Conservation (phyloP, 2,888 invertebrate genomes). For the Drosophila limbata region DNA sequence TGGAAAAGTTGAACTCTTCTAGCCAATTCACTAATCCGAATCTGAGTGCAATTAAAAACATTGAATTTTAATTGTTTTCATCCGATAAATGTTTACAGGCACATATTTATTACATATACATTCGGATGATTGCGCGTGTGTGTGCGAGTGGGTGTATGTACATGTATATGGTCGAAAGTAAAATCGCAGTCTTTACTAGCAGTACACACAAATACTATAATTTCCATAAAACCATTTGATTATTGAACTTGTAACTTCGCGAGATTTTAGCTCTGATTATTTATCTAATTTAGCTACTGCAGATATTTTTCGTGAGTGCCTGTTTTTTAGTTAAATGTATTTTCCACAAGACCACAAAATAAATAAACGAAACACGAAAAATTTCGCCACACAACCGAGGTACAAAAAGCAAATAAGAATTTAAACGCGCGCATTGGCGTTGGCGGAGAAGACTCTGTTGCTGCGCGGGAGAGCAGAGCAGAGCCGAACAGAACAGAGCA, state of each 20-base stretch:
- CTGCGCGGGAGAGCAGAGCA: constrained; percentile 59
- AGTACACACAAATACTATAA: constrained; percentile 10
- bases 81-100: constrained; percentile 26
- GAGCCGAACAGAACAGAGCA: constrained; percentile 2
- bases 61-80: constrained; percentile 27
- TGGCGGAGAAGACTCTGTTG: constrained; percentile 56
- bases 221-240: constrained; percentile 15
- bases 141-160: constrained; percentile 10
- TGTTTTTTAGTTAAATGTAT: constrained; percentile 38
- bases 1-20: constrained; percentile 6
- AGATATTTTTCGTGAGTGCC: constrained; percentile 20
- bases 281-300: constrained; percentile 27
- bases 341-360: constrained; percentile 60
- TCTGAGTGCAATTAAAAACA: constrained; percentile 11
- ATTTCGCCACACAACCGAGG: constrained; percentile 78
- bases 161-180: constrained; percentile 32
- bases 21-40: constrained; percentile 2
- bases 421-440: constrained; percentile 74
- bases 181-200: constrained; percentile 24
- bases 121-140: background rate
- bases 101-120: constrained; percentile 13
- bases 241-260: constrained; percentile 12
- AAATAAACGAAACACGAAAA: constrained; percentile 79
- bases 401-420: constrained; percentile 79
- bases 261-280: constrained; percentile 13